Base-by-base conservation (phyloP, 2,888 invertebrate species). In the Mythimna vitellina region DNA sequence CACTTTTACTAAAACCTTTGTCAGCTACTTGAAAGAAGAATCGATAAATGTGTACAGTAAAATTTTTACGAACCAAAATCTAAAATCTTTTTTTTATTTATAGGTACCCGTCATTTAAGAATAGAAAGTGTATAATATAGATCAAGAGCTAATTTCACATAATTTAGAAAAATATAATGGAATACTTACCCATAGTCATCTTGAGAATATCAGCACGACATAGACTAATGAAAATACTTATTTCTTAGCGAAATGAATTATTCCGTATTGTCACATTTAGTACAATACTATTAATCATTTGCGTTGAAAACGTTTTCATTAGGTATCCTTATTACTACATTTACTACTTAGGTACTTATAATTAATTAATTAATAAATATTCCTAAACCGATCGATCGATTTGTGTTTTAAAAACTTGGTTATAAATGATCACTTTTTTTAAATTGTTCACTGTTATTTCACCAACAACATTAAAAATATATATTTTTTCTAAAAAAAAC, bases 181-280 rank as follows among this genome's bases (percentile, higher is more conserved):
- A 64, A 57, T 38, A 89, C 95, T 95, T 82, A 95, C 95, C 95
- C 87, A 91, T 92, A 53, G 94, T 95, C 93, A 95, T 95, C 64
- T 86, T 78, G 74, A 70, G 60, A 67, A 63, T 67, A 63, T 70
- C 62, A 62, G 67, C 60, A 54, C 58, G 68, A 72, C 65, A 63
- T 66, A 38, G 49, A 76, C 64, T 51, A 54, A 14, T 66, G n/a
- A 57, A 74, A 71, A 72, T 29, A 42, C 57, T 71, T 46, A 29
- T 69, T 78, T 69, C 53, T 65, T 53, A 60, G 70, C 35, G 7
- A 60, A 69, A 73, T 80, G 54, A 78, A 75, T 67, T 70, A 67
- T 57, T 73, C 72, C 35, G 75, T 76, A 82, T 81, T 85, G 73
- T 62, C 61, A 85, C 76, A 72, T 85, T 57, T 63, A 77, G 75